Conservation (phyloP, 2,113 vertebrate genomes). For the Sapayoa aenigma region DNA sequence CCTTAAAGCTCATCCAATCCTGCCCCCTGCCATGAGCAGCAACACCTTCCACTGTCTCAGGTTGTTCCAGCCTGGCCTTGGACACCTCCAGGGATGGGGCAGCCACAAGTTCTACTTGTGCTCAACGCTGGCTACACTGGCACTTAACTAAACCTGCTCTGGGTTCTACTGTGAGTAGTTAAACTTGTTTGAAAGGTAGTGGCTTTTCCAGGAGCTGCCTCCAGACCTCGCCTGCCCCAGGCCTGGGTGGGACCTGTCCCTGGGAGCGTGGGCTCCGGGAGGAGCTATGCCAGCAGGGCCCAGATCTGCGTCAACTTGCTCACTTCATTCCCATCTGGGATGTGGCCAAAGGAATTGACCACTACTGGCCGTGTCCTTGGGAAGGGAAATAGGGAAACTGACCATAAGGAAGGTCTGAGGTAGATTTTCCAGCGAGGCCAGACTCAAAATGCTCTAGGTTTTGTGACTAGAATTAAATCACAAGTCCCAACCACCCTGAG, state of each 20-base stretch:
- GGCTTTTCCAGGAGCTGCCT: not conserved
- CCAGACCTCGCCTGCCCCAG: not conserved
- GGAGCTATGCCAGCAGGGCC: not conserved
- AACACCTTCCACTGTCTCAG: not conserved
- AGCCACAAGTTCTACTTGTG: not conserved
- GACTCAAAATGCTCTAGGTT: not conserved
- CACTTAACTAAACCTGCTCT: not conserved
- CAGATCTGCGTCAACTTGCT: not conserved
- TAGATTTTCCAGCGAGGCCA: not conserved
- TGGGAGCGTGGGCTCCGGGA: not conserved
- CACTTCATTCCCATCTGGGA: fast-evolving
- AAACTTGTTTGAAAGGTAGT: not conserved
- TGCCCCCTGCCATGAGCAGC: not conserved
- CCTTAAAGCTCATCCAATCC: not conserved
- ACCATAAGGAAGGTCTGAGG: not conserved
- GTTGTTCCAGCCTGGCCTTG: not conserved
- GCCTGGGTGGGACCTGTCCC: not conserved
- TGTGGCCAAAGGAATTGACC: not conserved
- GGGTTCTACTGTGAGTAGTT: not conserved
- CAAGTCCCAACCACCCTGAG: not conserved
- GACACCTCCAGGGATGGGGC: not conserved
- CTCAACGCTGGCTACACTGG: fast-evolving
- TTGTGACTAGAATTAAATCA: not conserved
- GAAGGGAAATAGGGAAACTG: not conserved
- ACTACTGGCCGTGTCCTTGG: fast-evolving